phyloP scores from a whole-genome alignment of 1,140 invertebrate species.

The Bilobella aurantiaca region DNA sequence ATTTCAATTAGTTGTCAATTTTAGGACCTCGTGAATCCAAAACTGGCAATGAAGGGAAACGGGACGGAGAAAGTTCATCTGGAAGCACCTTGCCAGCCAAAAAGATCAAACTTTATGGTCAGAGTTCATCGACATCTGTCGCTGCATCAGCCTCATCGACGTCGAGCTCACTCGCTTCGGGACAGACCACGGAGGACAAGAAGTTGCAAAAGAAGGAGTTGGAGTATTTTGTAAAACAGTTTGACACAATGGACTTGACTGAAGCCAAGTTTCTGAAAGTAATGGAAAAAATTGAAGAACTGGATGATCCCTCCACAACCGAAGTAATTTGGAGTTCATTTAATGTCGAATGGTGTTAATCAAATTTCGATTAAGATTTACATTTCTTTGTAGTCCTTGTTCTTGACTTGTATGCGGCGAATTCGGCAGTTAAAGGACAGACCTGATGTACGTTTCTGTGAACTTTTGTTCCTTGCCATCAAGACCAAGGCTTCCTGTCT shows the following conservation, averaged over 20 bases:
- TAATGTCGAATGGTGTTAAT: too few species aligned
- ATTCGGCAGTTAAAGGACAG: constrained; percentile 20
- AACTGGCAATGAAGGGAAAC: neutral
- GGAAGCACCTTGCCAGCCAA: constrained; percentile 11
- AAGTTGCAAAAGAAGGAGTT: neutral
- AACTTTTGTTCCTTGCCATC: constrained; percentile 11
- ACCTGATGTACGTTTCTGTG: constrained; percentile 17
- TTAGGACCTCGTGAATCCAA: neutral
- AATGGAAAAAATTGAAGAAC: constrained; percentile 15
- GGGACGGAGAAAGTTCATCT: neutral
- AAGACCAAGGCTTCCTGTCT: constrained; percentile 13
- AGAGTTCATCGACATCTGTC: constrained; percentile 5
- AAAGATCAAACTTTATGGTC: constrained; percentile 12
- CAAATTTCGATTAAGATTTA: too few species aligned
- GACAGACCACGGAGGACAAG: neutral
- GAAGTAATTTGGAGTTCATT: constrained; percentile 14
- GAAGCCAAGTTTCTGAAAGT: constrained; percentile 10
- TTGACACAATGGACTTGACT: constrained; percentile 12
- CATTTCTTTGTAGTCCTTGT: constrained; percentile 14
- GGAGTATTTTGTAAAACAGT: constrained; percentile 3
- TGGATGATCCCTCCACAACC: neutral
- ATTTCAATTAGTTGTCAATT: neutral
- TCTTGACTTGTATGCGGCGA: constrained; percentile 18
- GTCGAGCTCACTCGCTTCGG: neutral
- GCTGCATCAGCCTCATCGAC: neutral